Evolutionary conservation across 2,113 vertebrate genomes (phyloP), one percentile per base, ranked within the genome.

Genomic region (Platichthys flesus): DNA sequence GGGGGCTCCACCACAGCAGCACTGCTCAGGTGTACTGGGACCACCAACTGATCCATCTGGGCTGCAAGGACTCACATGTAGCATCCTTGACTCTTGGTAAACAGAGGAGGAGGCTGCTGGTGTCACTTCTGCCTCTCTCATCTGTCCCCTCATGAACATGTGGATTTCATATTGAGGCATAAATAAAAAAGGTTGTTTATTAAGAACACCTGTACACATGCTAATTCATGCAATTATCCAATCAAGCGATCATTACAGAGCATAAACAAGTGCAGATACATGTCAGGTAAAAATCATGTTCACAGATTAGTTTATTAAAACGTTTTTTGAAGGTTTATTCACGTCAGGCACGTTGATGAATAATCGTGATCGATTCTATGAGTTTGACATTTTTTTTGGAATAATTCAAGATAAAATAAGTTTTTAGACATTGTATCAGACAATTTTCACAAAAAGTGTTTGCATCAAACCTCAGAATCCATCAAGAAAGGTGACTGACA

Each of bases 11-110:
- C 49, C 54, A 40, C 5, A 13, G 45, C 31, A 51, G 49, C 51
- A 65, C 79, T 69, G 49, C 49, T 67, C 64, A 65, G 71, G 49
- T 81, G 65, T 59, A n/a, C 79, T 74, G 20, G 74, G 72, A 69
- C 67, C 82, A 74, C 84, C 84, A 26, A 67, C 79, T 77, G 77
- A 73, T 75, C 59, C 72, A 71, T 83, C 63, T 69, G 62, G 47
- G 54, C 71, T 66, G 35, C 67, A 35, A 63, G 21, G 69, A 65
- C 23, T 78, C 45, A 55, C 18, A 2, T 16, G n/a, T 63, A 67
- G 51, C 75, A 75, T 67, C 78, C 49, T 60, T 31, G 31, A 31
- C 6, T 31, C 31, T 31, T 20, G 10, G 3, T 40, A 56, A 59
- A 64, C 64, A 57, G 51, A 82, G 74, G 45, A 35, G 40, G 55